phyloP scores from a whole-genome alignment of 2,113 vertebrate species.

The Myrmecobius fasciatus region DNA sequence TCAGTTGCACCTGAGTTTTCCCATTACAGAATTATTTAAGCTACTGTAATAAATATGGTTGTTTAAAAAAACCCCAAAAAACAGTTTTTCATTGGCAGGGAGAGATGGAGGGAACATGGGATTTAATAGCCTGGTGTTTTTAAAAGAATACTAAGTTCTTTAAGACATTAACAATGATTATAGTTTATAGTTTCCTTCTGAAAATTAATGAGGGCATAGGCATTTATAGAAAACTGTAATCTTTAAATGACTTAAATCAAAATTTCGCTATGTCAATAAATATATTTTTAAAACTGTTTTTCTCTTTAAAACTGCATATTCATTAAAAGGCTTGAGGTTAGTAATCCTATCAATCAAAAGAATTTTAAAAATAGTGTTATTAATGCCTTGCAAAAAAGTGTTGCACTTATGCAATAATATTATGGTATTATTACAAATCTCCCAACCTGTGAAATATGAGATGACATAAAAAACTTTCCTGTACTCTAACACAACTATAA shows the following conservation, averaged over 20 bases:
- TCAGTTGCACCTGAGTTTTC: background rate
- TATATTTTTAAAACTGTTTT: background rate
- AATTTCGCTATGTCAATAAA: background rate
- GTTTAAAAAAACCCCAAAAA: background rate
- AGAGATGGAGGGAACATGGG: background rate
- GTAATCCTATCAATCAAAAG: background rate
- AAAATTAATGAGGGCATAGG: background rate
- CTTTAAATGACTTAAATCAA: background rate
- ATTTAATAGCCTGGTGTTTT: background rate
- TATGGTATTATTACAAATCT: conserved; percentile 14
- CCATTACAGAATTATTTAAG: background rate
- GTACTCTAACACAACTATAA: background rate
- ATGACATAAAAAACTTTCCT: conserved; percentile 47
- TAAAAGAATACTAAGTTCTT: background rate
- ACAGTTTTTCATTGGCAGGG: background rate
- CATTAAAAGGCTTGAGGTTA: background rate
- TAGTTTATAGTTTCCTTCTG: background rate
- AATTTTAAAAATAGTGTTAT: background rate
- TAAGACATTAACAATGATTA: background rate
- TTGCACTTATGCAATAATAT: background rate
- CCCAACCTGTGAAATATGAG: conserved; percentile 50
- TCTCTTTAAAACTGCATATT: background rate
- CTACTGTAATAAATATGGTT: background rate
- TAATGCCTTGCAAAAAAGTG: conserved; percentile 16
- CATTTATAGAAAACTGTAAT: background rate